Evolutionary conservation across 1,140 invertebrate species (phyloP).

Genomic region (Neodiprion pinetum): DNA sequence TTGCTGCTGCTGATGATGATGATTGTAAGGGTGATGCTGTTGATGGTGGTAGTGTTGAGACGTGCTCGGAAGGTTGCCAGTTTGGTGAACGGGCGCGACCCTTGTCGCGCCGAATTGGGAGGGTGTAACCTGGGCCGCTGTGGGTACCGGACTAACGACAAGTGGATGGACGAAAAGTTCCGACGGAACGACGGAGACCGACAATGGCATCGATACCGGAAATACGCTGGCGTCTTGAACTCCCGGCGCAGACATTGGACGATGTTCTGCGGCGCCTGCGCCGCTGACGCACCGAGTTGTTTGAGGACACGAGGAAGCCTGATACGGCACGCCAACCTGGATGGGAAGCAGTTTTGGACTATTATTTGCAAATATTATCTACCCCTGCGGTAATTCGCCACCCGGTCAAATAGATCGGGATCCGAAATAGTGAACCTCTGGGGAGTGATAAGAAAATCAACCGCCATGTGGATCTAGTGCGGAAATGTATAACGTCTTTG

Average conservation of each 20-base stretch:
- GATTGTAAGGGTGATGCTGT: conserved; percentile 30
- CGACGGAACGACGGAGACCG: conserved; percentile 50
- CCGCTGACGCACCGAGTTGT: conserved; percentile 45
- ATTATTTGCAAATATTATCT: background rate
- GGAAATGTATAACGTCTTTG: no score
- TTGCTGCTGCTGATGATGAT: conserved; percentile 30
- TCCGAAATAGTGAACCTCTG: no score
- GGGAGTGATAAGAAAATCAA: no score
- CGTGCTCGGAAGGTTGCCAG: conserved; percentile 11
- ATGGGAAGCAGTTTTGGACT: conserved; percentile 21
- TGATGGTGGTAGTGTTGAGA: background rate
- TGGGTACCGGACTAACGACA: conserved; percentile 34
- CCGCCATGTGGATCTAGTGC: no score
- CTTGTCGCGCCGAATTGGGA: conserved; percentile 39
- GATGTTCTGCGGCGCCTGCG: conserved; percentile 35
- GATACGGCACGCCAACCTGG: conserved; percentile 50
- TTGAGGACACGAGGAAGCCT: conserved; percentile 43
- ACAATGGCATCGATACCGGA: conserved; percentile 48
- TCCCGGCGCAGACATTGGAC: conserved; percentile 34
- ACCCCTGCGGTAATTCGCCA: no score
- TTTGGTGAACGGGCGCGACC: conserved; percentile 42
- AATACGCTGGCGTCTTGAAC: conserved; percentile 47
- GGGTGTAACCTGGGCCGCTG: conserved; percentile 29
- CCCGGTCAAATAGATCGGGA: no score
- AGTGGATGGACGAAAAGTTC: conserved; percentile 51